Base-by-base conservation (phyloP, 2,113 vertebrate genomes). In the Poecilia latipinna region DNA sequence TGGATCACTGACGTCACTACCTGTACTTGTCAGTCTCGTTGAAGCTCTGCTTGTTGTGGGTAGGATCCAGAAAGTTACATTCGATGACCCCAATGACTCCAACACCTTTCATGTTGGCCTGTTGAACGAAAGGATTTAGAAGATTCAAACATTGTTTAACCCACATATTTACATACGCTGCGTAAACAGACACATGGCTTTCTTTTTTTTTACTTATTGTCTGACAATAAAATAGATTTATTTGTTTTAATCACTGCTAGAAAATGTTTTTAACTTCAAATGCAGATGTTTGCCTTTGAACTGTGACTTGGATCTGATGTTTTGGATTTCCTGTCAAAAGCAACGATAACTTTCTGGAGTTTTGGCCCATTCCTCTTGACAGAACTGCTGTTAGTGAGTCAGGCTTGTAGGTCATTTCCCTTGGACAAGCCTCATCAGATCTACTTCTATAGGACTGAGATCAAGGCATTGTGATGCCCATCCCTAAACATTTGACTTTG, bases 11-110 rank as follows among this genome's bases (percentile, higher is more conserved):
- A 26, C 48, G 8, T 10, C 8, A 7, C 82, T 94, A 99, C 98
- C 97, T 98, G 93, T 98, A 99, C 48, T 96, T 97, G 10, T 99
- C 97, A 7, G 96, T 97, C 77, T 98, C 97, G 80, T 95, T 95
- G 75, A 99, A 99, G 85, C 97, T 96, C 82, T 99, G 98, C 80
- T 99, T 99, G 91, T 99, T 99, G 88, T 99, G 98, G 63, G 97
- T 99, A 17, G 97, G 97, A 66, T 97, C 95, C 42, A 99, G 92
- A 82, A 96, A 98, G 91, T 97, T 94, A 88, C 98, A 99, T 32
- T 98, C 97, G 44, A 99, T 96, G 79, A 99, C 92, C 1, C 96
- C 98, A 63, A 99, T 96, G 54, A 99, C 97, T 35, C 97, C 96
- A 65, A 97, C 96, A 19, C 97, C 98, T 91, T 93, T 96, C 57